Evolutionary conservation across 2,113 vertebrate species (phyloP), one percentile per base, ranked within the genome.

Genomic region (Myocastor coypus): DNA sequence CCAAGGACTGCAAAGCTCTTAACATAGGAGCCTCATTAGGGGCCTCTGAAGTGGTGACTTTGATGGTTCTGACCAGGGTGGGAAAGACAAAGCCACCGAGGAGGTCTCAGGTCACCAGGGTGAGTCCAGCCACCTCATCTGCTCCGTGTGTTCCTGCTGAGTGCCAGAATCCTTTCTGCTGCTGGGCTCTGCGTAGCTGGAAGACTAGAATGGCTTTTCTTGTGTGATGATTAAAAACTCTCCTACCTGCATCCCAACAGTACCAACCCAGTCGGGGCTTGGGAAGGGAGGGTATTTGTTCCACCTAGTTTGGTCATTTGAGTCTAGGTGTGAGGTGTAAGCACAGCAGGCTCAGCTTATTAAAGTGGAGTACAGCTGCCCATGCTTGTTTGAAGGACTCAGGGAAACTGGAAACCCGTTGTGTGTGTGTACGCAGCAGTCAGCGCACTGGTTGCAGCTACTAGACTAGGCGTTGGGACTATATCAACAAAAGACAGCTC

Each of bases 1-100:
- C 94, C 59, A 63, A 34, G 64, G 28, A 92, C 89, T 80, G 86
- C 73, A 95, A 95, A 96, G 85, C 86, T 80, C 69, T 97, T 80
- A 86, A 96, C 66, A 69, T 14, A 97, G 69, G 80, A 91, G 57
- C 83, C 83, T 95, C 96, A 96, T 97, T 97, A 97, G 71, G 85
- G 73, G 64, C 59, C 90, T 97, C 92, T 96, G 95, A 98, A 96
- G 97, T 98, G 96, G 88, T 94, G 22, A 83, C 95, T 97, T 97
- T 92, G 94, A 97, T 97, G 94, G 89, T 81, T 91, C 89, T 16
- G 75, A 57, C n/a, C 86, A 75, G 52, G 17, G 19, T 92, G 42
- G 68, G 69, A 75, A 88, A 96, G 94, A 94, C 50, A 93, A 98
- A 59, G 32, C 87, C 32, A 0, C 55, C n/a, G 32, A 96, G 34